phyloP scores from a whole-genome alignment of 2,797 vertebrate species.

The Poecilia picta region DNA sequence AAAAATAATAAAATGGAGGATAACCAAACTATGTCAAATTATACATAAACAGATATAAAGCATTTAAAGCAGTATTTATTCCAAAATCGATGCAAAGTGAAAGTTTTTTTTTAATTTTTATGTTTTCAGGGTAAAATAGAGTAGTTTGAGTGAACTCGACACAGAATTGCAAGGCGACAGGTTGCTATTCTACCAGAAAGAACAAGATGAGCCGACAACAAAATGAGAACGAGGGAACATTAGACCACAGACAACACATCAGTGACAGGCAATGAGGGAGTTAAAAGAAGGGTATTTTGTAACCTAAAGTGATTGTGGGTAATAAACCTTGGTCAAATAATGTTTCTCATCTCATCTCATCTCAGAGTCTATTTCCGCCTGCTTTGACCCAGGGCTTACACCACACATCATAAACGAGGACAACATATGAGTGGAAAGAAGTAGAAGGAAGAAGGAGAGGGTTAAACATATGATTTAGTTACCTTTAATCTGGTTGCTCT shows the following conservation, averaged over 20 bases:
- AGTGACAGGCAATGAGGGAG: constrained; percentile 48
- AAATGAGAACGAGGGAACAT: constrained; percentile 58
- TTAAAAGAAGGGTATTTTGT: constrained; percentile 38
- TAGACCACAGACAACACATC: constrained; percentile 58
- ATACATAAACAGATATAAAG: constrained; percentile 10
- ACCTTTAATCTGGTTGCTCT: constrained; percentile 99
- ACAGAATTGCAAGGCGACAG: constrained; percentile 29
- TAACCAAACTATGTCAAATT: constrained; percentile 4
- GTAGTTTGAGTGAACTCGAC: constrained; percentile 3
- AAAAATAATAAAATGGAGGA: constrained; percentile 1
- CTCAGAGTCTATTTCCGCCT: constrained; percentile 19
- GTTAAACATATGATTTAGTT: constrained; percentile 86
- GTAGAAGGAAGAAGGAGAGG: constrained; percentile 36
- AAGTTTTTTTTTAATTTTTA: neutral
- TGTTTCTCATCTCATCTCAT: constrained; percentile 1
- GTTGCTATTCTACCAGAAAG: constrained; percentile 40
- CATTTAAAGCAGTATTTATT: neutral
- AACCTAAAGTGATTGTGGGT: constrained; percentile 48
- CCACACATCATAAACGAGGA: constrained; percentile 36
- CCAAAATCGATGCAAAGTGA: constrained; percentile 5
- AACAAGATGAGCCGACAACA: constrained; percentile 58
- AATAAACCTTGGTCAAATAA: constrained; percentile 59
- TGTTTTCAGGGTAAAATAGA: constrained; percentile 9
- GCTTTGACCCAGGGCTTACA: constrained; percentile 63
- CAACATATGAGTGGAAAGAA: constrained; percentile 4